Conservation (phyloP, 2,797 vertebrate species). For the Peromyscus attwateri region DNA sequence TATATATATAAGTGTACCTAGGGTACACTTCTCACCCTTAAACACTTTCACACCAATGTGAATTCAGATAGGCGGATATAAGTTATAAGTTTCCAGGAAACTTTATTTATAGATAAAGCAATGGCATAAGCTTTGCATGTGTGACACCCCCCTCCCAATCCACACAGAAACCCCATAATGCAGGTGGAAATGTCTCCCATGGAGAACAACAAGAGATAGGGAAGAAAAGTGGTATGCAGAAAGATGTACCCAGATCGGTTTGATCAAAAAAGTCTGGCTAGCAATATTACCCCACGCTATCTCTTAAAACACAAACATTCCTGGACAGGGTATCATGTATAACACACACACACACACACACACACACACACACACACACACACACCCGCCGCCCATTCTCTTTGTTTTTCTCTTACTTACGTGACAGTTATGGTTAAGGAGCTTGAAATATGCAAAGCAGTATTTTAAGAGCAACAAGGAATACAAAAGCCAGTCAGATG, state of each 20-base stretch:
- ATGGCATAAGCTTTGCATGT: neutral
- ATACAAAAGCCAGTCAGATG: neutral
- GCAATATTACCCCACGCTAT: neutral
- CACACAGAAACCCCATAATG: neutral
- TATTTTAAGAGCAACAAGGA: neutral
- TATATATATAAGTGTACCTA: no score
- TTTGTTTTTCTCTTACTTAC: constrained; percentile 18
- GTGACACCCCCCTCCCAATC: neutral
- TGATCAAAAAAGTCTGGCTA: neutral
- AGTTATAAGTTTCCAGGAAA: no score
- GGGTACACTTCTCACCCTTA: no score
- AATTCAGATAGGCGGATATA: no score
- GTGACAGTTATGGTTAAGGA: neutral
- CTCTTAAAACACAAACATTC: neutral
- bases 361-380: no score
- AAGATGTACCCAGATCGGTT: neutral
- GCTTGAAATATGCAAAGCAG: neutral
- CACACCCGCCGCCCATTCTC: neutral
- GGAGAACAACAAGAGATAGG: neutral
- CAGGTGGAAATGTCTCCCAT: neutral
- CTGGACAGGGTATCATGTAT: neutral
- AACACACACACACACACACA: neutral
- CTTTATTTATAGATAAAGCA: constrained; percentile 13
- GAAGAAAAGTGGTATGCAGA: neutral
- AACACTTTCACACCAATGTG: no score